Evolutionary conservation across 2,113 vertebrate species (phyloP).

Genomic region (Myocastor coypus): DNA sequence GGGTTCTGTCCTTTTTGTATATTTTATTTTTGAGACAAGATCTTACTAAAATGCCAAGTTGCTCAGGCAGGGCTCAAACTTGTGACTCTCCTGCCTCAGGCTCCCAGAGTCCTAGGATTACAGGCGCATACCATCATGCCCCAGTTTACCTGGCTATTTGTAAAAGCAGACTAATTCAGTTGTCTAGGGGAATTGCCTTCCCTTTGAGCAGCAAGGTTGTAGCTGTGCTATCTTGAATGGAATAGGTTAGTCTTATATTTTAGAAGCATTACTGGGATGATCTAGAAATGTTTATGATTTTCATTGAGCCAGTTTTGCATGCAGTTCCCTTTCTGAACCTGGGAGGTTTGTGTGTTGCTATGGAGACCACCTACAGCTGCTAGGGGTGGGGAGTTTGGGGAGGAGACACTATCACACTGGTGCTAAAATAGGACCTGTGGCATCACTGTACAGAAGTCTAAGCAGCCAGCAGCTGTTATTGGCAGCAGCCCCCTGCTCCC

Average conservation of each 20-base stretch:
- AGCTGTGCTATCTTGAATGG: not conserved
- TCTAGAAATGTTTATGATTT: conserved; percentile 39
- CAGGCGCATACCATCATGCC: not conserved
- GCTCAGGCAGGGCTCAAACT: not conserved
- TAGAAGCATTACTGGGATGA: not conserved
- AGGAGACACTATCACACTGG: fast-evolving
- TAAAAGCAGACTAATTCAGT: not conserved
- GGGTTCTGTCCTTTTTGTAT: not conserved
- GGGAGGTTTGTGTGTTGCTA: not conserved
- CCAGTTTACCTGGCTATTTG: not conserved
- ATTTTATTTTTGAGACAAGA: not conserved
- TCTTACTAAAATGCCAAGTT: not conserved
- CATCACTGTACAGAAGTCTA: not conserved
- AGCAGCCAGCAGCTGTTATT: not conserved
- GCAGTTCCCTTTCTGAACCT: conserved; percentile 22
- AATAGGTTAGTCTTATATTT: not conserved
- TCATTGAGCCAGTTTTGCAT: conserved; percentile 42
- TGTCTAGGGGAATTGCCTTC: not conserved
- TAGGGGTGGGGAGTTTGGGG: not conserved
- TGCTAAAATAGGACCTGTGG: not conserved
- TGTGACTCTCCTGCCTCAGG: not conserved
- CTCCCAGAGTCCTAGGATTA: not conserved
- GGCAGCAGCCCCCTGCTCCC: not conserved
- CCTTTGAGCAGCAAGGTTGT: not conserved
- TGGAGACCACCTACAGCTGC: not conserved